phyloP scores from a whole-genome alignment of 2,888 invertebrate species.

The Nyleta sp. region DNA sequence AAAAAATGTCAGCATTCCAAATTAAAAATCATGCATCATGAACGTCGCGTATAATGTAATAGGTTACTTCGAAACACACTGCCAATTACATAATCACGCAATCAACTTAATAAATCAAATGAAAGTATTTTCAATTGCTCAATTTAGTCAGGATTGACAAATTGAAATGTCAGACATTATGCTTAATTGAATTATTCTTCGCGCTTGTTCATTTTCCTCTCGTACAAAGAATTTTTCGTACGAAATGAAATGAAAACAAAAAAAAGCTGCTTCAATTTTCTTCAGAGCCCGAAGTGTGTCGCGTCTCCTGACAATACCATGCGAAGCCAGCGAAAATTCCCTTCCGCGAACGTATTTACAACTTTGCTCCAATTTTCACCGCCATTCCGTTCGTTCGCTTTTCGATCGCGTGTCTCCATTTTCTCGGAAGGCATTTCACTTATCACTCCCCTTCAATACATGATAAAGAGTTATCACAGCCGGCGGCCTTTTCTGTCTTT shows the following conservation, averaged over 20 bases:
- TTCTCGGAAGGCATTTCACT: slow-evolving; percentile 56
- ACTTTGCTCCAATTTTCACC: slow-evolving; percentile 1
- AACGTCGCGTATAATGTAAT: slow-evolving; percentile 9
- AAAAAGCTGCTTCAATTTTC: no score
- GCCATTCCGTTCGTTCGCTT: neutral
- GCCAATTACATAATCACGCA: slow-evolving; percentile 42
- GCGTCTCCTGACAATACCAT: no score
- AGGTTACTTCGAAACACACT: slow-evolving; percentile 30
- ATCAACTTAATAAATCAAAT: slow-evolving; percentile 46
- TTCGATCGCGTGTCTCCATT: slow-evolving; percentile 48
- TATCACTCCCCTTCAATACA: slow-evolving; percentile 56
- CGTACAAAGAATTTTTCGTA: no score
- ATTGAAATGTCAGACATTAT: slow-evolving; percentile 22
- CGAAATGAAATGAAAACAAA: no score
- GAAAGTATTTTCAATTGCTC: slow-evolving; percentile 46
- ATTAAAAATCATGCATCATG: no score
- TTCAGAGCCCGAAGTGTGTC: no score
- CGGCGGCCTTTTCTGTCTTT: slow-evolving; percentile 26
- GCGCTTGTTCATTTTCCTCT: no score
- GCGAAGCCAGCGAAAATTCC: neutral
- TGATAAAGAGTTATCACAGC: slow-evolving; percentile 57
- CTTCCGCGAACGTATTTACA: slow-evolving; percentile 17
- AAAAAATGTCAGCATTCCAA: no score
- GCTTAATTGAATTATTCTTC: slow-evolving; percentile 24
- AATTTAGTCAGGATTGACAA: slow-evolving; percentile 31